Conservation (phyloP, 2,113 vertebrate species). For the Bungarus multicinctus region DNA sequence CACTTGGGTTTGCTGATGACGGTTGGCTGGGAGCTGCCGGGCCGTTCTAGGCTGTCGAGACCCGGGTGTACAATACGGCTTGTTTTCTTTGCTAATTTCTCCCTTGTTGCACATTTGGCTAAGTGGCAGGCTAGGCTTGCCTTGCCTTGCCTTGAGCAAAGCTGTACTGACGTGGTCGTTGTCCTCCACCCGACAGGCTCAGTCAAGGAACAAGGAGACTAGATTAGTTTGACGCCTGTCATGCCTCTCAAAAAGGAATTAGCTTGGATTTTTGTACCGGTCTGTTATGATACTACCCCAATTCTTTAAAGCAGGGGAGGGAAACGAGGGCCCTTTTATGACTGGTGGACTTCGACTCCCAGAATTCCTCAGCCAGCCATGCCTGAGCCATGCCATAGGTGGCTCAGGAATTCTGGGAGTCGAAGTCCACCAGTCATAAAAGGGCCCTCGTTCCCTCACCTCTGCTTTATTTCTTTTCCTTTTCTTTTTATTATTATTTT, state of each 20-base stretch:
- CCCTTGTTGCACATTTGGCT: not conserved
- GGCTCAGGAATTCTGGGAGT: too few relatives aligned
- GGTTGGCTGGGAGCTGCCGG: slow-evolving; percentile 23
- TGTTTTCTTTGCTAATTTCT: rapidly evolving
- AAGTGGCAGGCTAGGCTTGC: not conserved
- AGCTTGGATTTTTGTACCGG: not conserved
- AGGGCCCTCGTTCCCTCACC: too few relatives aligned
- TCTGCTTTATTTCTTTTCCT: too few relatives aligned
- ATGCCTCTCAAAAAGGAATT: not conserved
- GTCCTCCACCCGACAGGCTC: not conserved
- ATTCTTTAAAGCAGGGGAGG: not conserved
- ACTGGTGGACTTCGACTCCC: not conserved
- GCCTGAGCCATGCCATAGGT: too few relatives aligned
- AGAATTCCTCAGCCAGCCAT: not conserved
- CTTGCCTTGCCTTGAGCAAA: not conserved
- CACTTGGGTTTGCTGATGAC: slow-evolving; percentile 10
- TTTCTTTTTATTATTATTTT: too few relatives aligned
- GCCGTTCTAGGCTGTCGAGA: not conserved
- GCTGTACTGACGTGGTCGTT: not conserved
- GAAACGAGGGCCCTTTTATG: not conserved
- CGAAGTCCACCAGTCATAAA: too few relatives aligned
- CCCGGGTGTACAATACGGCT: rapidly evolving
- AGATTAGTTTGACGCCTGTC: not conserved
- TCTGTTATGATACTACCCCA: not conserved
- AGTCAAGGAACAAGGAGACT: not conserved